These are phyloP conservation scores for Andrena hattorfiana DNA, from an alignment of 2,888 invertebrate genomes.

Conservation along the genomic window DNA sequence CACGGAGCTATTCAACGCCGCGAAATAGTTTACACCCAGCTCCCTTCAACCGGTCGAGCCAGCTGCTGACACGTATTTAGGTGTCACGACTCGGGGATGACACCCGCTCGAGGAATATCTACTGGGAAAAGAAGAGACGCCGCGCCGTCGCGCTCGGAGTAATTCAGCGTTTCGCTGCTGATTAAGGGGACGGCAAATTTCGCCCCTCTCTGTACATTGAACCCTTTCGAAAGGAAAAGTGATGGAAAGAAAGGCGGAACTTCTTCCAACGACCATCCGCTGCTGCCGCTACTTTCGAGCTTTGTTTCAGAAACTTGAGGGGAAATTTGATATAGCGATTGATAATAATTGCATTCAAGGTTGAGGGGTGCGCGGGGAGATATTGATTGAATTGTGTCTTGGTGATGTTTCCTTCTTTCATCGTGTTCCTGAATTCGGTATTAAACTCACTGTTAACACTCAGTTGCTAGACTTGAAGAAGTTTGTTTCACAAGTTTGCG, in stretches of 20 bases:
- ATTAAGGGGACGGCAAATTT: constrained; percentile 20
- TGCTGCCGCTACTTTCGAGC: neutral
- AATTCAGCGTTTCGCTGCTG: constrained; percentile 30
- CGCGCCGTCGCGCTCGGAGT: neutral
- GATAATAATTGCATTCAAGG: no score
- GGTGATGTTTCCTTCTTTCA: no score
- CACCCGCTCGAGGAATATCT: constrained; percentile 8
- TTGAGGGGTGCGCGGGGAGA: no score
- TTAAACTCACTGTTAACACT: no score
- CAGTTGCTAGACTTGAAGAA: no score
- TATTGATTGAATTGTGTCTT: no score
- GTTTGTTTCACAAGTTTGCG: no score
- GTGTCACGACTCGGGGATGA: constrained; percentile 52
- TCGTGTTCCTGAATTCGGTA: no score
- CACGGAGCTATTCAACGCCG: constrained; percentile 73
- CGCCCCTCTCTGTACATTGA: neutral
- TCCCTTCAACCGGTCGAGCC: constrained; percentile 55
- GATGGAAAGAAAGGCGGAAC: neutral
- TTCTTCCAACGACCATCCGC: neutral
- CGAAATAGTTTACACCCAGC: constrained; percentile 75
- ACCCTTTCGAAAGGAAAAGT: neutral
- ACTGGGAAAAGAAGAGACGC: constrained; percentile 16
- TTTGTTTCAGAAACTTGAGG: neutral
- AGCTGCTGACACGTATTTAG: constrained; percentile 71
- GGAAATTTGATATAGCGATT: neutral